These are phyloP conservation scores for Cynodonichthys magdalenae DNA, from an alignment of 2,797 vertebrate genomes.

Conservation along the genomic window DNA sequence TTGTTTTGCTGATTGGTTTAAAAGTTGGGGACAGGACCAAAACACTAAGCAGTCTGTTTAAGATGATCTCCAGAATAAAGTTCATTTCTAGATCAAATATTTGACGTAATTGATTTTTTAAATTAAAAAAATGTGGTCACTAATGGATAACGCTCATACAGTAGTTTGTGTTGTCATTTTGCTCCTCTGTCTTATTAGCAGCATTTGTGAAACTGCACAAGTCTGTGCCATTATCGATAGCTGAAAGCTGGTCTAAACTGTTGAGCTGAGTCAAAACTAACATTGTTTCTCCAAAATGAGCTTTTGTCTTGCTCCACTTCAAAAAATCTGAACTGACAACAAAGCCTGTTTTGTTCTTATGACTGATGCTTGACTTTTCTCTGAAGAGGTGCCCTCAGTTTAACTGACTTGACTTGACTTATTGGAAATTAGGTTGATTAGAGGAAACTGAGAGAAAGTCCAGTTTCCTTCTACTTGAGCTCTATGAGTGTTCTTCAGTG, in stretches of 20 bases:
- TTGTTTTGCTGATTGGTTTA: background rate
- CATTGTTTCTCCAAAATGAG: too few relatives aligned
- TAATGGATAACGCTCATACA: too few relatives aligned
- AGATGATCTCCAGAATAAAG: background rate
- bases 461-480: background rate
- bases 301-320: too few relatives aligned
- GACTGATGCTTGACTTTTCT: background rate
- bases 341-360: background rate
- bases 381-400: background rate
- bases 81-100: background rate
- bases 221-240: too few relatives aligned
- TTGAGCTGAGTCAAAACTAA: too few relatives aligned
- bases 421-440: too few relatives aligned
- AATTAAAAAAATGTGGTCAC: too few relatives aligned
- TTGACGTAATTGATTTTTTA: background rate
- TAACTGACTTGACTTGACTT: background rate
- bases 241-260: too few relatives aligned
- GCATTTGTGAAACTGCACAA: too few relatives aligned
- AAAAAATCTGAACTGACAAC: too few relatives aligned
- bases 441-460: background rate
- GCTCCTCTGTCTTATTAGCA: too few relatives aligned
- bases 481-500: background rate
- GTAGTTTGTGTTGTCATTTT: too few relatives aligned
- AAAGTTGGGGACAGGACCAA: background rate
- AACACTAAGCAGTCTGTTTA: background rate